These are phyloP conservation scores for Coelinius sp. DNA, from an alignment of 2,888 invertebrate genomes.

Conservation along the genomic window DNA sequence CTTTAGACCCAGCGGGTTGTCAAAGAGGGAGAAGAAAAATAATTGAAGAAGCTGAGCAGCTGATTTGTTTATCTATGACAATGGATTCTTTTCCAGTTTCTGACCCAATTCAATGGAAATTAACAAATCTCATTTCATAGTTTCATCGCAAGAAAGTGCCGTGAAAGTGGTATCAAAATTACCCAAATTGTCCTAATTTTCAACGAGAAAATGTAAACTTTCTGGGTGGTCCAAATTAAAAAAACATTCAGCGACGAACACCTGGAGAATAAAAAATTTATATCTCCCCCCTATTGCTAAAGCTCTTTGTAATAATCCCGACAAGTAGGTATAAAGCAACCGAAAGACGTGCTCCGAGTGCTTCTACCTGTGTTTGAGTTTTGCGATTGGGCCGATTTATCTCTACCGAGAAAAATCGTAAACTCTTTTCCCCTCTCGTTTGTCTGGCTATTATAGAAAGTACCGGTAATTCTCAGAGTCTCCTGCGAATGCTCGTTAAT, in stretches of 20 bases:
- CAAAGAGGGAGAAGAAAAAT: too few species aligned
- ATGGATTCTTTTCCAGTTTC: too few species aligned
- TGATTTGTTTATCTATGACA: too few species aligned
- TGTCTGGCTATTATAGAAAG: constrained; percentile 14
- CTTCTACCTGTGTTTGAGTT: constrained; percentile 17
- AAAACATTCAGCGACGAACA: background rate
- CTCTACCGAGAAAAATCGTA: constrained; percentile 42
- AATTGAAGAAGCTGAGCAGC: too few species aligned
- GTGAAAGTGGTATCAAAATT: background rate
- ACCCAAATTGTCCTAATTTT: background rate
- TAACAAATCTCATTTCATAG: too few species aligned
- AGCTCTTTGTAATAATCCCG: constrained; percentile 20
- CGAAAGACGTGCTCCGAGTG: constrained; percentile 12
- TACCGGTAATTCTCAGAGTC: background rate
- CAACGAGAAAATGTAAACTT: background rate
- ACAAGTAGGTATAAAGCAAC: constrained; percentile 6
- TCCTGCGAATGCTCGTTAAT: constrained; percentile 31
- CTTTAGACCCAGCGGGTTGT: too few species aligned
- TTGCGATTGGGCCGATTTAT: constrained; percentile 33
- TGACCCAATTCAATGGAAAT: too few species aligned
- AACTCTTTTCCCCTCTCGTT: constrained; percentile 13
- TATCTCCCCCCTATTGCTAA: background rate
- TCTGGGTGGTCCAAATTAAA: background rate
- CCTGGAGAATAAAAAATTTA: constrained; percentile 12
- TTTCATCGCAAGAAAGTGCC: too few species aligned